Percentiles rank a stretch among this genome's conserved stretches.
These are phyloP conservation scores for Protobothrops flavoviridis DNA, from an alignment of 2,113 vertebrate species.

Conservation along the genomic window DNA sequence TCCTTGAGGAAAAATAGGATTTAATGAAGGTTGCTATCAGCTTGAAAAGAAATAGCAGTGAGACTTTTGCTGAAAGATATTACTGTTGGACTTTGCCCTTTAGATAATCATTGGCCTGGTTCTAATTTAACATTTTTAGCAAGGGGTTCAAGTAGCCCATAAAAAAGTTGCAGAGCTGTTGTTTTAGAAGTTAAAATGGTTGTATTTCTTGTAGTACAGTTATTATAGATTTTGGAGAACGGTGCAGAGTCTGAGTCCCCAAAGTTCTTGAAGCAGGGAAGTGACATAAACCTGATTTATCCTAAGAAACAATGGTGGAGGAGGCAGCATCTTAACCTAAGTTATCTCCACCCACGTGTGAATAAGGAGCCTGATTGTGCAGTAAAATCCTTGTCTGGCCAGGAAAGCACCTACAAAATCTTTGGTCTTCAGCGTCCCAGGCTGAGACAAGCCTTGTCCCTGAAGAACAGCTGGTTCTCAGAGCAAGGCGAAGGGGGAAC, in stretches of 20 bases:
- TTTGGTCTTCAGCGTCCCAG: neutral
- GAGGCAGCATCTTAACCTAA: neutral
- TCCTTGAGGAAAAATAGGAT: neutral
- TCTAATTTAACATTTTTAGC: neutral
- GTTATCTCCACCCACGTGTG: neutral
- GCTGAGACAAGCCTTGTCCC: neutral
- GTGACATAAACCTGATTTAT: neutral
- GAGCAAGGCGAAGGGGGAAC: neutral
- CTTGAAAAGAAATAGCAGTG: neutral
- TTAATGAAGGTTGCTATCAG: neutral
- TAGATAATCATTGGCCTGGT: neutral
- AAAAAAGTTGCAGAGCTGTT: neutral
- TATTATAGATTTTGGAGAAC: neutral
- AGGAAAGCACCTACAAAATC: neutral
- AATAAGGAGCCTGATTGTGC: neutral
- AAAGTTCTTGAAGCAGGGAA: neutral
- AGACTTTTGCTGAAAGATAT: neutral
- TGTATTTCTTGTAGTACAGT: neutral
- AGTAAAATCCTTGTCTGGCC: neutral
- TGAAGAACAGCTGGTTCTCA: too few relatives aligned
- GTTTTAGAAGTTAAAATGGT: neutral
- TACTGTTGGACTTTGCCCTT: neutral
- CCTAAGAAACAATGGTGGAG: neutral
- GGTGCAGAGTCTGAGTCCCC: neutral
- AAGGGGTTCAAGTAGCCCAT: neutral